These are phyloP conservation scores for Rhizoglyphus robini DNA, from an alignment of 1,140 invertebrate species.

Conservation along the genomic window DNA sequence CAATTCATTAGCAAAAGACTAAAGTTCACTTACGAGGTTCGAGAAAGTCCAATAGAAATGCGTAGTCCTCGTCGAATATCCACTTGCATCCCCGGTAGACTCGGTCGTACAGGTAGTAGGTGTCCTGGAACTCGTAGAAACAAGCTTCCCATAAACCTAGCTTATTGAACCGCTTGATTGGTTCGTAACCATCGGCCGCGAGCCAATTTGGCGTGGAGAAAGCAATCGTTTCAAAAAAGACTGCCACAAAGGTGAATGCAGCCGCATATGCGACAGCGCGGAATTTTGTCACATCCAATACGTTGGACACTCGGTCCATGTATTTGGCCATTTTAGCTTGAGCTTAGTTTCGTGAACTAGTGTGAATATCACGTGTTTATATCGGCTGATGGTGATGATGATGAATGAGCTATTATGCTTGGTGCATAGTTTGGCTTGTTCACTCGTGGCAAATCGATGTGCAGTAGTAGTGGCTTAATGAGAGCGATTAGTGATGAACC, in stretches of 20 bases:
- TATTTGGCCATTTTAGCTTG: not conserved
- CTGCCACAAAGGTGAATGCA: constrained; percentile 22
- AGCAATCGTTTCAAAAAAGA: constrained; percentile 23
- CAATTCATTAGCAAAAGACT: too few relatives aligned
- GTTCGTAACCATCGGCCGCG: constrained; percentile 23
- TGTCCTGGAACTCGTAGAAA: constrained; percentile 26
- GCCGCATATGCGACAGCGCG: constrained; percentile 23
- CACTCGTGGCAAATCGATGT: too few relatives aligned
- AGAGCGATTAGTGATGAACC: too few relatives aligned
- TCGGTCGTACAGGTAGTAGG: constrained; percentile 26
- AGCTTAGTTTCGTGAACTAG: too few relatives aligned
- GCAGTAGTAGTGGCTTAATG: too few relatives aligned
- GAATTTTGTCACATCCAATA: constrained; percentile 5
- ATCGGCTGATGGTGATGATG: not conserved
- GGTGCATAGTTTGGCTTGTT: not conserved
- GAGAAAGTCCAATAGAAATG: constrained; percentile 25
- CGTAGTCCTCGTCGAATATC: constrained; percentile 29
- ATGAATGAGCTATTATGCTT: not conserved
- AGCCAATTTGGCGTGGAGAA: constrained; percentile 29
- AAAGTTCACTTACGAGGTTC: constrained; percentile 26
- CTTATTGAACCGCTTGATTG: constrained; percentile 24
- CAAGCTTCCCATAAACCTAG: constrained; percentile 29
- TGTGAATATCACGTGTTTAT: too few relatives aligned
- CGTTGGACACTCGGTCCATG: not conserved
- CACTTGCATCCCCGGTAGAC: constrained; percentile 27